Conservation (phyloP, 2,888 invertebrate species). For the Pterobdella sp. region DNA sequence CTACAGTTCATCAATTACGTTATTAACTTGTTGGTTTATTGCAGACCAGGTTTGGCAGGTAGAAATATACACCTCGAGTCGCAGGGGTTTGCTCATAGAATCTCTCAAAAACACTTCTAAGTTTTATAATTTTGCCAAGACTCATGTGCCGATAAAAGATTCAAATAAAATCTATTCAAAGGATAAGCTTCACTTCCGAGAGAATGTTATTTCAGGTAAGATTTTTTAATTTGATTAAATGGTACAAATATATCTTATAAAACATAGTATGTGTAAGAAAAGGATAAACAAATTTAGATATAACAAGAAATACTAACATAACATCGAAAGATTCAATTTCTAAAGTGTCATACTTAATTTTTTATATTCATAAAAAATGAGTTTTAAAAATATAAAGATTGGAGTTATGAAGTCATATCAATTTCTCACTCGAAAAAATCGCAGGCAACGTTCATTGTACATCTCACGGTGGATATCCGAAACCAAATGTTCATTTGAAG, state of each 20-base stretch:
- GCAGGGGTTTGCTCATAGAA: not conserved
- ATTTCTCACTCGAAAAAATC: no score
- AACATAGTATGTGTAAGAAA: no score
- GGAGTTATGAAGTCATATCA: no score
- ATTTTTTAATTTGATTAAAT: not conserved
- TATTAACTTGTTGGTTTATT: no score
- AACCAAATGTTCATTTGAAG: not conserved
- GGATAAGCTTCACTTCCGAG: conserved; percentile 10
- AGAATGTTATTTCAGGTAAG: not conserved
- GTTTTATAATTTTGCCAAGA: not conserved
- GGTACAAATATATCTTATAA: no score
- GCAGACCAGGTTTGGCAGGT: conserved; percentile 5
- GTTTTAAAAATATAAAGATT: no score
- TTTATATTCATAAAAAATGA: no score
- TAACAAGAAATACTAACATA: no score
- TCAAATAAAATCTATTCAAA: not conserved
- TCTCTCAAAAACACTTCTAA: not conserved
- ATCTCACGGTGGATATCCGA: conserved; percentile 6
- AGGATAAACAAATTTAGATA: no score
- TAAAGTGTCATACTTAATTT: no score
- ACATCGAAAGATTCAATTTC: no score
- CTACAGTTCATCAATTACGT: no score
- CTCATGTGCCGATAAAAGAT: not conserved
- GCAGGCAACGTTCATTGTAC: conserved; percentile 2
- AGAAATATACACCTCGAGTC: not conserved